phyloP scores from a whole-genome alignment of 2,797 vertebrate species.

The Moxostoma hubbsi region DNA sequence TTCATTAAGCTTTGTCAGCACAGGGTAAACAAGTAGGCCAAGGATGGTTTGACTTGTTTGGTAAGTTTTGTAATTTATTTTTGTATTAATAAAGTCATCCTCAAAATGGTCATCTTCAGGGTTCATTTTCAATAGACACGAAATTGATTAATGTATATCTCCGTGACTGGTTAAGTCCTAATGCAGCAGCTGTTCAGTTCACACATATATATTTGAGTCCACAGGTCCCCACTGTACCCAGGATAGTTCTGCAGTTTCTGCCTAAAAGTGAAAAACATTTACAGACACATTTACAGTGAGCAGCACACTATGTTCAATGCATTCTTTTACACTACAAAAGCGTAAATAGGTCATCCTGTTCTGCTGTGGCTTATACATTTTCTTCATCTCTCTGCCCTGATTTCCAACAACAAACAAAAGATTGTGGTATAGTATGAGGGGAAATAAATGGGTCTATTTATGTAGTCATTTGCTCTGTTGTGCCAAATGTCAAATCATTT shows the following conservation, averaged over 20 bases:
- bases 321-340: constrained; percentile 51
- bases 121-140: constrained; percentile 1
- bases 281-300: constrained; percentile 37
- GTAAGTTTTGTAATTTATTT: background rate
- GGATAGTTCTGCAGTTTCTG: constrained; percentile 24
- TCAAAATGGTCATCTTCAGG: background rate
- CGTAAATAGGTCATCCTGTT: constrained; percentile 76
- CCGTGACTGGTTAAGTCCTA: background rate
- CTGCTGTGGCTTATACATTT: constrained; percentile 42
- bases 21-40: background rate
- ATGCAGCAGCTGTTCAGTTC: constrained; percentile 35
- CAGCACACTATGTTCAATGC: constrained; percentile 26
- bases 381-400: constrained; percentile 65
- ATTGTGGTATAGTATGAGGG: constrained; percentile 63
- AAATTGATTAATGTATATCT: constrained; percentile 3
- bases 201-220: constrained; percentile 15
- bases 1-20: no score
- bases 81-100: background rate
- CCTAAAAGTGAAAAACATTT: constrained; percentile 9
- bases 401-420: constrained; percentile 75
- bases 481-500: constrained; percentile 55
- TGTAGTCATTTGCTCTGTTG: constrained; percentile 64
- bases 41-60: background rate
- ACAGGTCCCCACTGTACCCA: constrained; percentile 15
- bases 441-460: constrained; percentile 71